Conservation (phyloP, 2,113 vertebrate genomes). For the Oostethus manadensis region DNA sequence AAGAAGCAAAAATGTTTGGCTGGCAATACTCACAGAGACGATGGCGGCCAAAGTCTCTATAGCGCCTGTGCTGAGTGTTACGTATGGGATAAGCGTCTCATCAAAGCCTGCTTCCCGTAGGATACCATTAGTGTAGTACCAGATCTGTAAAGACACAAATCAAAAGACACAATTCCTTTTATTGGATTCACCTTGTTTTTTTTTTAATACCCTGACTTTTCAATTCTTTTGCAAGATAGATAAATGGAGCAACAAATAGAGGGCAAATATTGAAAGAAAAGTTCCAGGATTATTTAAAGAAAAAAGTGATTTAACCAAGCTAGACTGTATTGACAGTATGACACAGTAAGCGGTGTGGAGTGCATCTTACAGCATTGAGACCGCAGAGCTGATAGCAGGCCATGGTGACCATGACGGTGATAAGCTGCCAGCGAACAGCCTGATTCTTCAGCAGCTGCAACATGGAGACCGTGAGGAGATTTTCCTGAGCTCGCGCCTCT, state of each 20-base stretch:
- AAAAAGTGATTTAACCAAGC: background rate
- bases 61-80: conserved; percentile 86
- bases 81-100: conserved; percentile 75
- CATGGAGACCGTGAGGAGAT: conserved; percentile 63
- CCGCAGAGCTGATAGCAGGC: conserved; percentile 93
- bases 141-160: conserved; percentile 73
- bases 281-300: background rate
- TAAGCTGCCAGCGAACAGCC: conserved; percentile 80
- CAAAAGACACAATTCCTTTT: background rate
- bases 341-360: background rate
- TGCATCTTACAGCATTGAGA: conserved; percentile 84
- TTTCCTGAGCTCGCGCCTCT: conserved; percentile 76
- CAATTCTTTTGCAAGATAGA: too few species aligned
- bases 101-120: conserved; percentile 79
- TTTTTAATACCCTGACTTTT: too few species aligned
- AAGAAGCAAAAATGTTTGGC: background rate
- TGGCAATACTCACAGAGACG: conserved; percentile 80
- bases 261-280: too few species aligned
- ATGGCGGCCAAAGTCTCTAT: conserved; percentile 82
- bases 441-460: conserved; percentile 73
- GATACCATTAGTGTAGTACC: conserved; percentile 94
- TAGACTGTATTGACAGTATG: background rate
- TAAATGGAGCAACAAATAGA: too few species aligned
- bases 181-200: too few species aligned
- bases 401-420: conserved; percentile 83